phyloP scores from a whole-genome alignment of 2,888 invertebrate genomes.

The Lottia scabra region DNA sequence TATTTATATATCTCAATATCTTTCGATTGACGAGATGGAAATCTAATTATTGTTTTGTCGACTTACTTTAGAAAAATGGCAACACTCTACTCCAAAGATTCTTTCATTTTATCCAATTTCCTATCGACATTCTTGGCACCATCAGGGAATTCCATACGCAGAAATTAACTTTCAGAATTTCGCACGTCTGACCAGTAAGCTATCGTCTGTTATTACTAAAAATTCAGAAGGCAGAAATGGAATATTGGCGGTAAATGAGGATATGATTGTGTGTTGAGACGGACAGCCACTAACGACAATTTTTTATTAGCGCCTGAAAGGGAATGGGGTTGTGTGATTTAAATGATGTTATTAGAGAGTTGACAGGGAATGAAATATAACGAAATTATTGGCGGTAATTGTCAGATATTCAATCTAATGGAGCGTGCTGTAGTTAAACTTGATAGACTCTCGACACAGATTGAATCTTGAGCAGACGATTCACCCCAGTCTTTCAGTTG shows the following conservation, averaged over 20 bases:
- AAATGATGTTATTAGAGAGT: slow-evolving; percentile 30
- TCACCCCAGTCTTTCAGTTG: not conserved
- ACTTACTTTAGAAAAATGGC: too few species aligned
- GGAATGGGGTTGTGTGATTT: slow-evolving; percentile 34
- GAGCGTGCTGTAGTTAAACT: slow-evolving; percentile 12
- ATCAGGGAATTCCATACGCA: not conserved
- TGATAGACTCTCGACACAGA: not conserved
- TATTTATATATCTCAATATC: too few species aligned
- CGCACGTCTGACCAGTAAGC: not conserved
- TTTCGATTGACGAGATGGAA: too few species aligned
- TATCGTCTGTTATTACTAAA: not conserved
- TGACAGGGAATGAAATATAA: slow-evolving; percentile 54
- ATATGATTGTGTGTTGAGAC: not conserved
- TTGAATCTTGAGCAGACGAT: slow-evolving; percentile 12
- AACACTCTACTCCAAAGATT: not conserved
- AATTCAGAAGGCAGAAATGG: not conserved
- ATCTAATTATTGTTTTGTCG: too few species aligned
- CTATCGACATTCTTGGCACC: not conserved
- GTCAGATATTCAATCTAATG: slow-evolving; percentile 16
- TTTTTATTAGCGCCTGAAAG: slow-evolving; percentile 27
- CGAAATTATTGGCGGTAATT: slow-evolving; percentile 46
- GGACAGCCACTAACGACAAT: slow-evolving; percentile 13
- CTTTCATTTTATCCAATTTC: not conserved
- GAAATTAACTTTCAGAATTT: not conserved
- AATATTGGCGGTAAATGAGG: not conserved